These are phyloP conservation scores for Nephrotoma guestfalica DNA, from an alignment of 2,888 invertebrate species.

Conservation along the genomic window DNA sequence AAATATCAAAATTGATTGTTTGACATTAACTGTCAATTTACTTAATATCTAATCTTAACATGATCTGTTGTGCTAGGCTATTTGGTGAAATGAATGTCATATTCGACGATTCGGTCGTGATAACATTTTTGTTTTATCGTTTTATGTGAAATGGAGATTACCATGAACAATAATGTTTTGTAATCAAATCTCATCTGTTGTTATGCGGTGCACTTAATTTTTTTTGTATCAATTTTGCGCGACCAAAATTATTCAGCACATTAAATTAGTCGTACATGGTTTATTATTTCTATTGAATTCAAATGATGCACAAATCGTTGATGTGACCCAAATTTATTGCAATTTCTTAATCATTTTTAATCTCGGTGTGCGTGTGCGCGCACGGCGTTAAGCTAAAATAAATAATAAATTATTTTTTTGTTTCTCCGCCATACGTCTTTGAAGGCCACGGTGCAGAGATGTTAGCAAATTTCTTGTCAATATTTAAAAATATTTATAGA, in stretches of 20 bases:
- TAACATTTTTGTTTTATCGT: neutral
- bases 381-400: neutral
- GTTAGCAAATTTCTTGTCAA: neutral
- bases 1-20: neutral
- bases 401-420: neutral
- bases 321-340: neutral
- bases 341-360: neutral
- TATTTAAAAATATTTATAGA: neutral
- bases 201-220: neutral
- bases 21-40: neutral
- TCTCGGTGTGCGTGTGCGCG: neutral
- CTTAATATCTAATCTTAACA: neutral
- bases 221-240: neutral
- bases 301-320: neutral
- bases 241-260: neutral
- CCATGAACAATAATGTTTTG: neutral
- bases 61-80: neutral
- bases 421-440: neutral
- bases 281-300: neutral
- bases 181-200: neutral
- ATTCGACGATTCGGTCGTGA: neutral
- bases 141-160: neutral
- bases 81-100: no score
- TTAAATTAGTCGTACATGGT: neutral
- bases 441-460: neutral